These are phyloP conservation scores for Orcinus orca DNA, from an alignment of 2,113 vertebrate species.

Conservation along the genomic window DNA sequence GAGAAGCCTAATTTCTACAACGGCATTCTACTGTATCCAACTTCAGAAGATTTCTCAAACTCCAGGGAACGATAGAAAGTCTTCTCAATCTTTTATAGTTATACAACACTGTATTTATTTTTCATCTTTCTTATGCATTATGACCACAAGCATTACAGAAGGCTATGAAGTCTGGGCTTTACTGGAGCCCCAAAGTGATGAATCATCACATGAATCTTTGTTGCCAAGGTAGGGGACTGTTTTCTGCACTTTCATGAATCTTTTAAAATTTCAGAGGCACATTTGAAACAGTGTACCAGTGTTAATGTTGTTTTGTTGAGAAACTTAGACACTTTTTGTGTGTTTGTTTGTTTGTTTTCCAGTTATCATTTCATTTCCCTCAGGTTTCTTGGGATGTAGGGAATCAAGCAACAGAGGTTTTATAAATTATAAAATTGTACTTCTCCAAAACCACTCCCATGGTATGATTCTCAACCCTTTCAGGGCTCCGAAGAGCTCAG, in stretches of 20 bases:
- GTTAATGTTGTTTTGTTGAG: background rate
- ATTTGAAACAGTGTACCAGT: background rate
- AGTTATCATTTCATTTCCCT: constrained; percentile 17
- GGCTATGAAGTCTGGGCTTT: background rate
- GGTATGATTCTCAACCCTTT: background rate
- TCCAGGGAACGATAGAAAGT: background rate
- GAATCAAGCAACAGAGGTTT: background rate
- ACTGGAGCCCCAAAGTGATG: background rate
- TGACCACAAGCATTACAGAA: background rate
- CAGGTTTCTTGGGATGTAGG: background rate
- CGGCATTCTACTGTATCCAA: background rate
- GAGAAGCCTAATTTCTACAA: constrained; percentile 39
- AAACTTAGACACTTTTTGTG: background rate
- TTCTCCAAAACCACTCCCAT: background rate
- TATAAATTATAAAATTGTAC: background rate
- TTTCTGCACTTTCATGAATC: constrained; percentile 8
- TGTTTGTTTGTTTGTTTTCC: background rate
- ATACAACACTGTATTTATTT: background rate
- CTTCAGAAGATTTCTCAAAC: background rate
- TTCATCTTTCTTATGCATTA: background rate
- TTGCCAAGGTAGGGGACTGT: background rate
- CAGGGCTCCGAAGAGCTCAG: background rate
- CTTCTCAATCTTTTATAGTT: background rate
- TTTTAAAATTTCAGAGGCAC: constrained; percentile 21
- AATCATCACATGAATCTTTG: background rate